Evolutionary conservation across 2,888 invertebrate genomes (phyloP).

Genomic region (Eupithecia subumbrata): DNA sequence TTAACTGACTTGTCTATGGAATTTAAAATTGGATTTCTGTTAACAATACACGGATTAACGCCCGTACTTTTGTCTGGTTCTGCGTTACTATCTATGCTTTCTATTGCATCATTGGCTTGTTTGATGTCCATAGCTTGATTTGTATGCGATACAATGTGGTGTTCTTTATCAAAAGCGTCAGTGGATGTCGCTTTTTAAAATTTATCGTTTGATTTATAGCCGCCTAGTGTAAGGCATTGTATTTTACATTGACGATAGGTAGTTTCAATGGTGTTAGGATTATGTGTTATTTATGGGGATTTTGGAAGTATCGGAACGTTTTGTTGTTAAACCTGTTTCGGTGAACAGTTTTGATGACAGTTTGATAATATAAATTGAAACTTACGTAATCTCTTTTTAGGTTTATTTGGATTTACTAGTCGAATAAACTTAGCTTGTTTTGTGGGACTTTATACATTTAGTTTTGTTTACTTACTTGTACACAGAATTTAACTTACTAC

Average conservation of each 20-base stretch:
- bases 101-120: slow-evolving; percentile 28
- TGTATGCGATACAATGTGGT: not conserved
- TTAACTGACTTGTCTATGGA: slow-evolving; percentile 73
- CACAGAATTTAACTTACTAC: not conserved
- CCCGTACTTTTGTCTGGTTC: slow-evolving; percentile 67
- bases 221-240: slow-evolving; percentile 51
- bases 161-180: slow-evolving; percentile 17
- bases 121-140: slow-evolving; percentile 45
- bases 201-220: slow-evolving; percentile 27
- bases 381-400: slow-evolving; percentile 26
- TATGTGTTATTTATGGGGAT: slow-evolving; percentile 72
- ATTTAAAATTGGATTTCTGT: slow-evolving; percentile 81
- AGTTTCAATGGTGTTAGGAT: slow-evolving; percentile 67
- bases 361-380: slow-evolving; percentile 44
- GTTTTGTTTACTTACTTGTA: not conserved
- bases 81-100: slow-evolving; percentile 45
- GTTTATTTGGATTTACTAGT: slow-evolving; percentile 1
- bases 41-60: slow-evolving; percentile 80
- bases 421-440: not conserved
- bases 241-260: slow-evolving; percentile 67
- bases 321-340: slow-evolving; percentile 57
- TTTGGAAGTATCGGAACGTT: slow-evolving; percentile 60
- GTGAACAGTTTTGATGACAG: slow-evolving; percentile 55
- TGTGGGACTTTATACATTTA: not conserved
- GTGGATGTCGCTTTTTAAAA: slow-evolving; percentile 10